Base-by-base conservation (phyloP, 1,140 invertebrate genomes). In the Zelostemma sp. region DNA sequence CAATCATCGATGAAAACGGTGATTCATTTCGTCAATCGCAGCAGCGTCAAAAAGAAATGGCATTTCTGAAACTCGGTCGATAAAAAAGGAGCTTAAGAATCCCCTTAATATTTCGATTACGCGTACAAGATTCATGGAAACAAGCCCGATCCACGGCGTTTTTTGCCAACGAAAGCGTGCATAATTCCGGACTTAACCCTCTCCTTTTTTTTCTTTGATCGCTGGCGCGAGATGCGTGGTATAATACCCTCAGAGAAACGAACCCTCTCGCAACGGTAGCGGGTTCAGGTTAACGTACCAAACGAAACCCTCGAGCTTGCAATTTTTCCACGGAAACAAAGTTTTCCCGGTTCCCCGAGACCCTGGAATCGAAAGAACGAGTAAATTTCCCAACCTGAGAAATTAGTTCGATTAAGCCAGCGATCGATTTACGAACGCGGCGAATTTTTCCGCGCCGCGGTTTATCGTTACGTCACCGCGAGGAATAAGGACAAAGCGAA, bases 261-360 rank as follows among this genome's bases (percentile, higher is more conserved):
- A 67, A 68, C 56, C 69, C 69, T 64, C 64, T 72, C 46, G 60
- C 45, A 48, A 57, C 46, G 31, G 55, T 55, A 51, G 43, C 60
- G 54, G 64, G 50, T 64, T 35, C 2, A 55, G 69, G 69, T 72
- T 61, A 72, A 72, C 55, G 69, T 49, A 64, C 69, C 46, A 33
- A 17, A 47, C 51, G 28, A 64, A 68, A 59, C 58, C 66, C 66
- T 43, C 28, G 66, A 64, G 62, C 68, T 63, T 41, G 19, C 9
- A 25, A n/a, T n/a, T n/a, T 17, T 31, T 31, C 5, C 28, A 6
- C 28, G 28, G 28, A 31, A 11, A 5, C 11, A 6, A 6, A 31
- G 5, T 31, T 11, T 11, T 11, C 28, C 28, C 28, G 28, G 11
- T 31, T 5, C 28, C 11, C 11, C 28, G 28, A 31, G 28, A 31